These are phyloP conservation scores for Drosophila antonietae DNA, from an alignment of 2,888 invertebrate species.

Conservation along the genomic window DNA sequence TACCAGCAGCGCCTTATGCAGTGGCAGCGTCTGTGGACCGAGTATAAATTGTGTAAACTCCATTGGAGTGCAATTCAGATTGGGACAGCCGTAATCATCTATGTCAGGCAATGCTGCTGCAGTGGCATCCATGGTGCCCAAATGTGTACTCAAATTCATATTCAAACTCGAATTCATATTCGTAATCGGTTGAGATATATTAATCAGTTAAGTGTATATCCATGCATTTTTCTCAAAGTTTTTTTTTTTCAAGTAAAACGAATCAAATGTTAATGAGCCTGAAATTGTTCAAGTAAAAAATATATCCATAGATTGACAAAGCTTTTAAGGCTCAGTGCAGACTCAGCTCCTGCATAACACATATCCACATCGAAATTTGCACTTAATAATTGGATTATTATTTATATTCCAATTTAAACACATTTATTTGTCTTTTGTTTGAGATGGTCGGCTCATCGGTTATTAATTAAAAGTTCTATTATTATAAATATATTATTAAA, in stretches of 20 bases:
- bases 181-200: background rate
- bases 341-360: background rate
- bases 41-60: constrained; percentile 87
- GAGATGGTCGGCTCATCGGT: background rate
- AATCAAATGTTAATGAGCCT: background rate
- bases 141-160: constrained; percentile 14
- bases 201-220: background rate
- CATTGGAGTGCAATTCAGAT: constrained; percentile 87
- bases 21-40: constrained; percentile 88
- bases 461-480: background rate
- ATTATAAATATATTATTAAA: constrained; percentile 5
- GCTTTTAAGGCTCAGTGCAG: background rate
- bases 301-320: background rate
- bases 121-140: constrained; percentile 8
- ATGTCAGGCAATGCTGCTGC: background rate
- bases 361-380: background rate
- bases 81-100: constrained; percentile 43
- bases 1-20: constrained; percentile 85
- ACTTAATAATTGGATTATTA: background rate
- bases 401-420: background rate
- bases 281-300: background rate
- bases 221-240: background rate
- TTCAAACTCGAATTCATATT: constrained; percentile 2
- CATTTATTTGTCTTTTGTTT: background rate
- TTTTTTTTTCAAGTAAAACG: background rate